Evolutionary conservation across 2,113 vertebrate genomes (phyloP), one percentile per base, ranked within the genome.

Genomic region (Siphamia tubifer): DNA sequence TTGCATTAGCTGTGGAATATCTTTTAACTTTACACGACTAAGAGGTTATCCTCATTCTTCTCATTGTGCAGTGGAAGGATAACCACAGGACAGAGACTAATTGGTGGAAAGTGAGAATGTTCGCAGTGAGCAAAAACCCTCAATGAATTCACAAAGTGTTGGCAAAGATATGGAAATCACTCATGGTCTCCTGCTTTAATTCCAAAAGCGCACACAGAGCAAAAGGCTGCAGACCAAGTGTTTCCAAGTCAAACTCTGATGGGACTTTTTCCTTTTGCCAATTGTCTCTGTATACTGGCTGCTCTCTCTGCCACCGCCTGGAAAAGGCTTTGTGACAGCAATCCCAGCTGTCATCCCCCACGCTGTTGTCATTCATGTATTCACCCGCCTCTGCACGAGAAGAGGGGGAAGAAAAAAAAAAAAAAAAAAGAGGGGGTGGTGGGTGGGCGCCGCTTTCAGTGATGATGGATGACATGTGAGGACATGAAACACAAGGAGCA

Each of bases 321-420:
- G 39, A 74, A 76, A n/a, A n/a, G n/a, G n/a, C n/a, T n/a, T n/a
- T n/a, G n/a, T n/a, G n/a, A n/a, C n/a, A n/a, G n/a, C n/a, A n/a
- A 83, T 81, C 65, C 74, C 57, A 53, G 60, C 67, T 61, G 76
- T 83, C 85, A 66, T n/a, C 68, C 74, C 74, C 51, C 71, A 45
- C 16, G 3, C 49, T 39, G 55, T 81, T 85, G 71, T 71, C 72
- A 81, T 85, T 85, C 71, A 81, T 83, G 77, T 61, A 74, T 81
- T 83, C 72, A 30, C 31, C 58, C 51, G 57, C 74, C 74, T 72
- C 66, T 61, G 56, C 35, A 1, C 2, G 6, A n/a, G n/a, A n/a
- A n/a, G n/a, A n/a, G n/a, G n/a, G n/a, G n/a, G n/a, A n/a, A n/a
- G 11, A 24, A 17, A 36, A 52, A 39, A 44, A 11, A 54, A 79